Percentiles rank a stretch among this genome's conserved stretches.
Conservation (phyloP, 2,888 invertebrate species). For the Priocnemis perturbator region DNA sequence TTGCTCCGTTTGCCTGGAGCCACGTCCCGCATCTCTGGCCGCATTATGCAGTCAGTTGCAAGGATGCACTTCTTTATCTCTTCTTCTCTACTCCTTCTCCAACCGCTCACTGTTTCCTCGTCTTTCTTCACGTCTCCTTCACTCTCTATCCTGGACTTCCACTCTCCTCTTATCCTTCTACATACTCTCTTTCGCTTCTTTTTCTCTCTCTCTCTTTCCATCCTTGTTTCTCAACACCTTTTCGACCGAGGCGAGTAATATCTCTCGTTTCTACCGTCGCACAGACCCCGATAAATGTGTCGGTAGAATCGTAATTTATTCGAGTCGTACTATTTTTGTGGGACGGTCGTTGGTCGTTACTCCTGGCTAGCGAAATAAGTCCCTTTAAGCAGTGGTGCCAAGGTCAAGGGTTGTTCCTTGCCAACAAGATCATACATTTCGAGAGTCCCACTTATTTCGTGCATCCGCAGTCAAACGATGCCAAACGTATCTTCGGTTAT, state of each 20-base stretch:
- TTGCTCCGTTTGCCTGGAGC: slow-evolving; percentile 55
- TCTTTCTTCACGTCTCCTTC: slow-evolving; percentile 4
- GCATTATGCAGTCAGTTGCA: slow-evolving; percentile 47
- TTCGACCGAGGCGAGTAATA: neutral
- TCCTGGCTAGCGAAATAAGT: slow-evolving; percentile 24
- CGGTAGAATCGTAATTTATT: slow-evolving; percentile 52
- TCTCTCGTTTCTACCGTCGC: slow-evolving; percentile 22
- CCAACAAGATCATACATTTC: slow-evolving; percentile 9
- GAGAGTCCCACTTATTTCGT: too few species aligned
- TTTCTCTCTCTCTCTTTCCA: neutral
- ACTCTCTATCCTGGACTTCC: neutral
- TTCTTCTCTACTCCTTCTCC: neutral
- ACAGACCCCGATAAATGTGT: slow-evolving; percentile 35
- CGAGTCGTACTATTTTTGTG: slow-evolving; percentile 39
- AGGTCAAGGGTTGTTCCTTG: slow-evolving; percentile 32
- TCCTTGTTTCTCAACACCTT: neutral
- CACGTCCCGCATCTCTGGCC: slow-evolving; percentile 35
- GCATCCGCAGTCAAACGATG: too few species aligned
- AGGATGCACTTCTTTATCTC: slow-evolving; percentile 26
- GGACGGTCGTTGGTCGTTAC: slow-evolving; percentile 29
- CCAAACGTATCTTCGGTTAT: too few species aligned
- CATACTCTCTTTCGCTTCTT: neutral
- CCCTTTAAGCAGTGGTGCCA: slow-evolving; percentile 35
- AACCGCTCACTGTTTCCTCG: slow-evolving; percentile 14
- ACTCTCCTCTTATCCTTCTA: neutral